Evolutionary conservation across 2,888 invertebrate genomes (phyloP), one percentile per base, ranked within the genome.

Genomic region (Sthenelais limicola): DNA sequence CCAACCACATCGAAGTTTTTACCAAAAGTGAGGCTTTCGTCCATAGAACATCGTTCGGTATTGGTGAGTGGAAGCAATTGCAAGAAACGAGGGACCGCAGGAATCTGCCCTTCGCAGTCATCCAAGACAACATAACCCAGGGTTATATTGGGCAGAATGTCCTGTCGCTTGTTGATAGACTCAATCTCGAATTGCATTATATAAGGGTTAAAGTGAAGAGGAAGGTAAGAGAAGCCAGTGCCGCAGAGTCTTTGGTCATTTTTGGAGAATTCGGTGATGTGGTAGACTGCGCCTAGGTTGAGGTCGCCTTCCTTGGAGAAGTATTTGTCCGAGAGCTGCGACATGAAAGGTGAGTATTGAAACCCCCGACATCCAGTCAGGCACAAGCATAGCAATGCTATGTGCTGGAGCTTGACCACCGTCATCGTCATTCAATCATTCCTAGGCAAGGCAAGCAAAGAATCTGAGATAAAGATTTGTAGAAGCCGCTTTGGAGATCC

Each of bases 41-140:
- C 15, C 1, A 4, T 4, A 3, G 5, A n/a, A 32, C 30, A 28
- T 32, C 18, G 18, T 2, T 66, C 66, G 1, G 35, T 66, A 43
- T 43, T 43, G 24, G 15, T 9, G 9, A 66, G 38, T 21, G 66
- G 66, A 9, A 66, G 7, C n/a, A 66, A 43, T 26, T 66, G 66
- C 18, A 66, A 15, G n/a, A 66, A 24, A 21, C 66, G 12, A 3
- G 66, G 66, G n/a, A 66, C 24, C 1, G 66, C 1, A 5, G 66
- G 43, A 12, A 35, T 66, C 35, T 3, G 15, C 15, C 43, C 43
- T 15, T 12, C 15, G 24, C 66, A 66, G 12, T 66, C 66, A 38
- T 66, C 66, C 43, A 66, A 38, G 4, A 66, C 43, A 18, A 26
- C 43, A 38, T 66, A 66, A 38, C 66, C 66, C 3, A 66, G 66